Conservation (phyloP, 2,797 vertebrate genomes). For the Prunella strophiata region DNA sequence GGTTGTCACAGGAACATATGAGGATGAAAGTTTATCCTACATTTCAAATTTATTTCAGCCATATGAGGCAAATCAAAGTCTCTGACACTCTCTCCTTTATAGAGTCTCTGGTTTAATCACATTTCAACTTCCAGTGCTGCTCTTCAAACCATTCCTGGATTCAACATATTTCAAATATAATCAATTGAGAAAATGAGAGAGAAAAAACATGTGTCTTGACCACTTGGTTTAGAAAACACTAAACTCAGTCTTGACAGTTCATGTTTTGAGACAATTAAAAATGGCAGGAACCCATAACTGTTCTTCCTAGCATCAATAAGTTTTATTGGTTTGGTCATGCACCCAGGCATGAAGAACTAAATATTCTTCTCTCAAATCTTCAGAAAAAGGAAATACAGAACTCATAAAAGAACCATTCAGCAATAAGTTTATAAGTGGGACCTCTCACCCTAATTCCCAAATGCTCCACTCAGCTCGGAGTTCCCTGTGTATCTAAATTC, state of each 20-base stretch:
- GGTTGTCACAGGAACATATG: background rate
- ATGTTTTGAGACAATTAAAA: background rate
- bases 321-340: background rate
- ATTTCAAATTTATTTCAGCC: background rate
- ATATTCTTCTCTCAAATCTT: background rate
- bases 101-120: background rate
- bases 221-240: background rate
- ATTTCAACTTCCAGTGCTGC: background rate
- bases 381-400: background rate
- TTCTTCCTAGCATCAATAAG: background rate
- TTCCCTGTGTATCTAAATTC: background rate
- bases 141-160: background rate
- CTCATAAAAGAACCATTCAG: background rate
- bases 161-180: background rate
- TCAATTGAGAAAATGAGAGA: background rate
- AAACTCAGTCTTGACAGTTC: background rate
- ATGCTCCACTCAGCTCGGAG: background rate
- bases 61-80: background rate
- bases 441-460: background rate
- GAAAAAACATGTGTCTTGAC: background rate
- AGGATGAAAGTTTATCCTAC: background rate
- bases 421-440: background rate
- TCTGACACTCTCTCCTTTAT: background rate
- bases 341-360: background rate
- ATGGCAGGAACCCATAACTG: background rate